Percentiles rank a stretch among this genome's conserved stretches.
Evolutionary conservation across 2,113 vertebrate genomes (phyloP).

Genomic region (Otus sunia): DNA sequence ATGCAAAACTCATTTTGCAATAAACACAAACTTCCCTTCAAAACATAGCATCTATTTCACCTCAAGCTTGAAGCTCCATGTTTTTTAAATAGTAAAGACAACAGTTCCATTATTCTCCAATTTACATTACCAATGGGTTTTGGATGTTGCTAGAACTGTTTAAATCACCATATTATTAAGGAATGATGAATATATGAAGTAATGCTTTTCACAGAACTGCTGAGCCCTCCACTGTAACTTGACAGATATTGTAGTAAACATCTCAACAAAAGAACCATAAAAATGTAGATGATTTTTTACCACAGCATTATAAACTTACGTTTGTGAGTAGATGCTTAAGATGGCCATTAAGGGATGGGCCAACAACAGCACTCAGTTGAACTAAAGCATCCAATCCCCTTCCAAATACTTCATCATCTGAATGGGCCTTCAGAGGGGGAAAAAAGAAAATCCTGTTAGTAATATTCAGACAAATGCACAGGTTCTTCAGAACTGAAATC

Average conservation of each 20-base stretch:
- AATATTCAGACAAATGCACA: neutral
- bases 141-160: neutral
- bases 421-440: slow-evolving; percentile 62
- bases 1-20: neutral
- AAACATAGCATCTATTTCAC: neutral
- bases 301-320: slow-evolving; percentile 62
- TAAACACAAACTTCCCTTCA: neutral
- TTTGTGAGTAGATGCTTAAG: slow-evolving; percentile 81
- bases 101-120: neutral
- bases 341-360: slow-evolving; percentile 75
- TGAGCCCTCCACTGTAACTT: neutral
- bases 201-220: neutral
- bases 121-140: neutral
- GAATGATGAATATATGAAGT: neutral
- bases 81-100: neutral
- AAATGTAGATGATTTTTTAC: neutral
- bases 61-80: neutral
- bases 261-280: neutral
- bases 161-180: neutral
- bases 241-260: neutral
- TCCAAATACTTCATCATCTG: slow-evolving; percentile 74
- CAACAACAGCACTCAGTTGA: slow-evolving; percentile 76
- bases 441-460: neutral
- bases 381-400: slow-evolving; percentile 77
- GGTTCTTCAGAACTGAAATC: neutral